Percentiles rank a stretch among this genome's conserved stretches.
phyloP scores from a whole-genome alignment of 2,888 invertebrate genomes.

The Antheraea yamamai region DNA sequence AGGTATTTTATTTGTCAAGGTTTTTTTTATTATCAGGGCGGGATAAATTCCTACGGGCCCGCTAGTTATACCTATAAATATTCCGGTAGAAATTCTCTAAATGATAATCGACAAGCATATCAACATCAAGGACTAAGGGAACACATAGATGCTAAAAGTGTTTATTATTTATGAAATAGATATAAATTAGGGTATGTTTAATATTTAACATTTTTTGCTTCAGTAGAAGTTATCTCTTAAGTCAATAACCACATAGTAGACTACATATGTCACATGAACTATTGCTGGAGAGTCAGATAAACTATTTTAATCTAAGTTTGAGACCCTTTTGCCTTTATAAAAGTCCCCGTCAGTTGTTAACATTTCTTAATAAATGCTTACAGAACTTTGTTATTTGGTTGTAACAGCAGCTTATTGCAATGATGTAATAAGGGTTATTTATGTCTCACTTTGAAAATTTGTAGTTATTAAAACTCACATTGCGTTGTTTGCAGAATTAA shows the following conservation, averaged over 20 bases:
- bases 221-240: neutral
- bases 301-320: conserved; percentile 74
- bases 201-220: neutral
- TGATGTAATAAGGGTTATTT: neutral
- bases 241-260: neutral
- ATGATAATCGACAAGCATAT: no score
- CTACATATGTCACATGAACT: conserved; percentile 41
- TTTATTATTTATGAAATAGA: neutral
- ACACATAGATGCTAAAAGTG: neutral
- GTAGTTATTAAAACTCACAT: neutral
- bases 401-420: neutral
- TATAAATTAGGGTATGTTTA: neutral
- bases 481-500: neutral
- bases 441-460: neutral
- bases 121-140: no score
- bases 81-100: no score
- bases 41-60: no score
- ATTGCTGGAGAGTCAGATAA: conserved; percentile 45
- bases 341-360: conserved; percentile 58
- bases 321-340: conserved; percentile 55
- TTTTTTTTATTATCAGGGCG: no score
- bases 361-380: conserved; percentile 59
- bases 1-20: no score
- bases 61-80: no score
- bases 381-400: conserved; percentile 25